Evolutionary conservation across 2,113 vertebrate species (phyloP).

Genomic region (Dipodomys ordii): DNA sequence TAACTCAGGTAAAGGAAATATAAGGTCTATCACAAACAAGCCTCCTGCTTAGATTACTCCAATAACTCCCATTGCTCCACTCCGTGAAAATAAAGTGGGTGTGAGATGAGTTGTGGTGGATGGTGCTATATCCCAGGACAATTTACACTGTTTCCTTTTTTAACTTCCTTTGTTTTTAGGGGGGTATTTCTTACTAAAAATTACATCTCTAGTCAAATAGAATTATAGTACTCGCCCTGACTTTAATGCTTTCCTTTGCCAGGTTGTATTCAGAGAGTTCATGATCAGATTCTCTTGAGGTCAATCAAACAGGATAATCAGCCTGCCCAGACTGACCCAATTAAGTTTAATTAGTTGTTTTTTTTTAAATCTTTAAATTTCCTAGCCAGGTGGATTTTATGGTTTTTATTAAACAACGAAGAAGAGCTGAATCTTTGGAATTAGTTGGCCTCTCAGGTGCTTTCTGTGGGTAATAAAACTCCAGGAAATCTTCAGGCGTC

Average conservation of each 20-base stretch:
- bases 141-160: neutral
- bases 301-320: constrained; percentile 77
- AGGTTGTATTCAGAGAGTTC: constrained; percentile 39
- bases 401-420: constrained; percentile 76
- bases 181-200: constrained; percentile 58
- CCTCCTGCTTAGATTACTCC: constrained; percentile 33
- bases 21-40: constrained; percentile 6
- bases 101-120: constrained; percentile 27
- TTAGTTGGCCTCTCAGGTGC: constrained; percentile 69
- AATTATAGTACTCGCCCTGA: constrained; percentile 37
- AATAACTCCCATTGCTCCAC: constrained; percentile 32
- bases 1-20: constrained; percentile 53
- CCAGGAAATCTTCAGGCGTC: constrained; percentile 55
- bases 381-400: constrained; percentile 75
- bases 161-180: neutral
- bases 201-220: constrained; percentile 52
- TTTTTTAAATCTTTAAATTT: constrained; percentile 71
- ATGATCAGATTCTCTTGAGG: constrained; percentile 53
- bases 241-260: constrained; percentile 46
- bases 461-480: constrained; percentile 73
- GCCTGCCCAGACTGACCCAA: constrained; percentile 74
- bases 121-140: neutral
- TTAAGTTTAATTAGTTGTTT: constrained; percentile 83
- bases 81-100: constrained; percentile 57
- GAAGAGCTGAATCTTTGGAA: constrained; percentile 74